Percentiles rank a stretch among this genome's conserved stretches.
These are phyloP conservation scores for Melikaiella ostensackeni DNA, from an alignment of 2,888 invertebrate genomes.

Conservation along the genomic window DNA sequence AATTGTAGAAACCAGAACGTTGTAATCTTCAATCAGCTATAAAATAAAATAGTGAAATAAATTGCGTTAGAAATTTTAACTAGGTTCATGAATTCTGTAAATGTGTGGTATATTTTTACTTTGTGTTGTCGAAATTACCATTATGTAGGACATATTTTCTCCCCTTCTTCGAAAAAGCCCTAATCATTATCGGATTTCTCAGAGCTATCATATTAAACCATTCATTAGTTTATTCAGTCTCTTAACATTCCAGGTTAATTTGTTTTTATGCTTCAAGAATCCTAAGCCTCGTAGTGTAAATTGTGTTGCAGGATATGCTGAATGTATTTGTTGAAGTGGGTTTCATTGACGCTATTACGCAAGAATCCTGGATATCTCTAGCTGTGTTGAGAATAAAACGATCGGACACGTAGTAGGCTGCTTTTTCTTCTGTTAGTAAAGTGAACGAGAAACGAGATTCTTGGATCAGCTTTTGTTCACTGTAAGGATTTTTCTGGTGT, in stretches of 20 bases:
- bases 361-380: slow-evolving; percentile 7
- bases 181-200: slow-evolving; percentile 2
- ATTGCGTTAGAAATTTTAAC: background rate
- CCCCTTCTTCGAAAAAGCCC: background rate
- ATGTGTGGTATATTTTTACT: background rate
- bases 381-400: slow-evolving; percentile 9
- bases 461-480: background rate
- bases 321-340: background rate
- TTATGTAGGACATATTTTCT: background rate
- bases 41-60: slow-evolving; percentile 15
- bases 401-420: background rate
- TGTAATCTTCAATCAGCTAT: background rate
- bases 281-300: background rate
- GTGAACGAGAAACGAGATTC: slow-evolving; percentile 12
- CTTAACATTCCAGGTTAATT: slow-evolving; percentile 21
- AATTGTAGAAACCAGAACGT: background rate
- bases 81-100: background rate
- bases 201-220: background rate
- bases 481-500: background rate
- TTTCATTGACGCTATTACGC: slow-evolving; percentile 23
- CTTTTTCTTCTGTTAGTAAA: slow-evolving; percentile 9
- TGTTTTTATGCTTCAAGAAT: slow-evolving; percentile 16
- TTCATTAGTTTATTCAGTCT: slow-evolving; percentile 1
- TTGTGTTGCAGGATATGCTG: slow-evolving; percentile 5
- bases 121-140: background rate